phyloP scores from a whole-genome alignment of 2,888 invertebrate genomes.

The Euphydryas editha region DNA sequence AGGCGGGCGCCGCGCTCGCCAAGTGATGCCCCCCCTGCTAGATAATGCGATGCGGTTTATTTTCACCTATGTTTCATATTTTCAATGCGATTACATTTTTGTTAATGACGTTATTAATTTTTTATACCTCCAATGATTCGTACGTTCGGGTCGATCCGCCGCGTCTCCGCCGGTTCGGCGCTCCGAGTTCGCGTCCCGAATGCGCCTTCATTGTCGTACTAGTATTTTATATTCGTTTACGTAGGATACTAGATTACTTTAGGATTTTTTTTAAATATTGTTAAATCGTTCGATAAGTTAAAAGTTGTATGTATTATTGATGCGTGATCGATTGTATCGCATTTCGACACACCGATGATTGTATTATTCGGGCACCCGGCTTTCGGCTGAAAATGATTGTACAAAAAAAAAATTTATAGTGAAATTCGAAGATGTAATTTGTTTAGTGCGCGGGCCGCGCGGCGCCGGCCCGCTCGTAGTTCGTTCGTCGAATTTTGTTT shows the following conservation, averaged over 20 bases:
- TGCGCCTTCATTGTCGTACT: slow-evolving; percentile 67
- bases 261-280: slow-evolving; percentile 75
- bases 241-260: slow-evolving; percentile 79
- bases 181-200: slow-evolving; percentile 48
- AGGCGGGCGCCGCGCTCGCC: slow-evolving; percentile 64
- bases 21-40: slow-evolving; percentile 80
- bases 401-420: slow-evolving; percentile 71
- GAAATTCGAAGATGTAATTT: slow-evolving; percentile 71
- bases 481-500: slow-evolving; percentile 75
- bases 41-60: slow-evolving; percentile 75
- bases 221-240: slow-evolving; percentile 72
- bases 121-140: slow-evolving; percentile 68
- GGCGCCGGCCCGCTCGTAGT: slow-evolving; percentile 57
- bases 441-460: slow-evolving; percentile 60
- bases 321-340: slow-evolving; percentile 75
- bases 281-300: slow-evolving; percentile 82
- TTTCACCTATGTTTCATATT: slow-evolving; percentile 79
- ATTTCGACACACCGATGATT: slow-evolving; percentile 72
- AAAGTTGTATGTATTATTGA: slow-evolving; percentile 79
- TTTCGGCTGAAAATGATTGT: slow-evolving; percentile 79
- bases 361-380: slow-evolving; percentile 76
- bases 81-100: slow-evolving; percentile 82
- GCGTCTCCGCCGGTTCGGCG: slow-evolving; percentile 34
- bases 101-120: slow-evolving; percentile 80
- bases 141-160: slow-evolving; percentile 57